A percentile compares a stretch with the other conserved stretches of the same genome.
phyloP scores from a whole-genome alignment of 2,797 vertebrate species.

The Anabas testudineus region DNA sequence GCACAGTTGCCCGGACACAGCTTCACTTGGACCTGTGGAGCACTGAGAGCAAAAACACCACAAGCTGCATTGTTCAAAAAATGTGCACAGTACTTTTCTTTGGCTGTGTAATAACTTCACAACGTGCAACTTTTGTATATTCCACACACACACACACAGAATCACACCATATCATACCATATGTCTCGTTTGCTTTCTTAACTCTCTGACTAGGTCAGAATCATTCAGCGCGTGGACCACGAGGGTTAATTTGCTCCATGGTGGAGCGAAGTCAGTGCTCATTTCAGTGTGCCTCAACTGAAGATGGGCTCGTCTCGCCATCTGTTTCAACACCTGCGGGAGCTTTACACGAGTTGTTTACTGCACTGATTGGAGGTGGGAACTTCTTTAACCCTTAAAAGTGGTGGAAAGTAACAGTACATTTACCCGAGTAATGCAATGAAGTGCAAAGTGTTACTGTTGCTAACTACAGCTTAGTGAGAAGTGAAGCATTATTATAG shows the following conservation, averaged over 20 bases:
- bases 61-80: not conserved
- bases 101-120: not conserved
- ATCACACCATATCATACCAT: too few species aligned
- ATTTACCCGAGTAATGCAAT: too few species aligned
- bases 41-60: not conserved
- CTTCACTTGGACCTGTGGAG: not conserved
- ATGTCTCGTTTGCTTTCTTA: too few species aligned
- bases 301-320: not conserved
- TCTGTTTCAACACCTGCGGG: not conserved
- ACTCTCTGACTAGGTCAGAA: not conserved
- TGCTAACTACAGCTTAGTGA: too few species aligned
- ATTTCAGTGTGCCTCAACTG: not conserved
- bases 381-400: not conserved
- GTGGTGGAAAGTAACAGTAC: too few species aligned
- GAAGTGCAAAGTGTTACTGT: too few species aligned
- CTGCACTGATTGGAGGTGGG: not conserved
- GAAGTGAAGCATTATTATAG: too few species aligned
- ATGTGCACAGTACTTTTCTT: too few species aligned
- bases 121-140: not conserved
- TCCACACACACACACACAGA: too few species aligned
- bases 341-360: too few species aligned
- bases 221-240: too few species aligned
- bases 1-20: not conserved
- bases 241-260: not conserved
- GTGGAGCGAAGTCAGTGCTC: too few species aligned